Conservation (phyloP, 2,797 vertebrate species). For the Salarias fasciatus region DNA sequence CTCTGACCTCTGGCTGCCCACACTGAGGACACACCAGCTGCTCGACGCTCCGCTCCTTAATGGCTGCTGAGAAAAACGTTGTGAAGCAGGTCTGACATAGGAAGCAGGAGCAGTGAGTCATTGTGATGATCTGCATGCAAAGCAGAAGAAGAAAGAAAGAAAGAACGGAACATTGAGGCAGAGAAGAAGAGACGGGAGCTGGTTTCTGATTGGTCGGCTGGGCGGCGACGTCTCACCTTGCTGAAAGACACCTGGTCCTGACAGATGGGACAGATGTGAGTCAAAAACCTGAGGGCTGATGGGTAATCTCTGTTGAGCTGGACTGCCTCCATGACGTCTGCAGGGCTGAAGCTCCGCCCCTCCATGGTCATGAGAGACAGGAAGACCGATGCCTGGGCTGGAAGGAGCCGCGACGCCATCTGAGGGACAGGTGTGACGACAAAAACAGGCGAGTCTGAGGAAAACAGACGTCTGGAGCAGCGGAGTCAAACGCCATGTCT, state of each 20-base stretch:
- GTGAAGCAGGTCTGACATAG: conserved; percentile 83
- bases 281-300: conserved; percentile 81
- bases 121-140: conserved; percentile 77
- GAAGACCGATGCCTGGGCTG: conserved; percentile 70
- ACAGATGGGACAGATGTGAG: conserved; percentile 83
- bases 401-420: conserved; percentile 53
- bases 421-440: conserved; percentile 7
- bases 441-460: not conserved
- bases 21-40: conserved; percentile 82
- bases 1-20: conserved; percentile 75
- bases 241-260: conserved; percentile 82
- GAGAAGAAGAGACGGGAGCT: not conserved
- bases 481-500: not conserved
- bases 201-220: conserved; percentile 2
- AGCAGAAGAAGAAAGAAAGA: not conserved
- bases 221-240: conserved; percentile 67
- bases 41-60: conserved; percentile 81
- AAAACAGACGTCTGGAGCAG: not conserved
- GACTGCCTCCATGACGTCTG: conserved; percentile 80
- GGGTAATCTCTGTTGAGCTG: conserved; percentile 74
- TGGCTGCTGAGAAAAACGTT: conserved; percentile 77
- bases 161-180: not conserved
- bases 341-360: conserved; percentile 68
- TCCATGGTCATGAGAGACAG: conserved; percentile 69
- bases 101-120: conserved; percentile 84